Conservation (phyloP, 1,140 invertebrate genomes). For the Drosophila varians region DNA sequence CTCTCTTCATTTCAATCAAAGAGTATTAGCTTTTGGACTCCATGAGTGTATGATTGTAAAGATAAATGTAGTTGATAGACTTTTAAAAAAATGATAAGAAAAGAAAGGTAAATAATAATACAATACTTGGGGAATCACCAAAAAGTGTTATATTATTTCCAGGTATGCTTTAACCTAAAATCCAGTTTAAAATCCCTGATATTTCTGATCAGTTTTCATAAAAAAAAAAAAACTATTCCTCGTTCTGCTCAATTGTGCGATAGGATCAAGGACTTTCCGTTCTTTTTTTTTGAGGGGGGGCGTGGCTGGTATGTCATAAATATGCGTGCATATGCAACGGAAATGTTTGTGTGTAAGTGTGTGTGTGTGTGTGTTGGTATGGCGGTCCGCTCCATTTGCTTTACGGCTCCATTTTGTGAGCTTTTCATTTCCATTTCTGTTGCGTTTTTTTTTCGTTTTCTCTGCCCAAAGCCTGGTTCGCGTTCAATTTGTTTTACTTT, state of each 20-base stretch:
- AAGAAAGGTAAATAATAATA: no score
- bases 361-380: constrained; percentile 4
- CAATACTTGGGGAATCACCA: no score
- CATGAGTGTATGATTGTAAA: no score
- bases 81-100: no score
- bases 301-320: constrained; percentile 59
- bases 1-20: no score
- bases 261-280: not conserved
- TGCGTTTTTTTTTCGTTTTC: constrained; percentile 17
- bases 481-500: constrained; percentile 76
- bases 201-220: not conserved
- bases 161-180: not conserved
- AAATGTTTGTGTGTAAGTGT: constrained; percentile 2
- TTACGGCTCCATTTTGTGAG: constrained; percentile 75
- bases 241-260: not conserved
- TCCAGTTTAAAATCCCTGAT: no score
- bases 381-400: constrained; percentile 60
- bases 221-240: not conserved
- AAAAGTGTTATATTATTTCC: no score
- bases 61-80: no score
- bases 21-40: no score
- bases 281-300: constrained; percentile 1
- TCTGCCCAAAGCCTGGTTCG: constrained; percentile 7
- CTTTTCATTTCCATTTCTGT: constrained; percentile 66
- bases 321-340: constrained; percentile 60